These are phyloP conservation scores for Muscicapa striata DNA, from an alignment of 2,797 vertebrate genomes.

Conservation along the genomic window DNA sequence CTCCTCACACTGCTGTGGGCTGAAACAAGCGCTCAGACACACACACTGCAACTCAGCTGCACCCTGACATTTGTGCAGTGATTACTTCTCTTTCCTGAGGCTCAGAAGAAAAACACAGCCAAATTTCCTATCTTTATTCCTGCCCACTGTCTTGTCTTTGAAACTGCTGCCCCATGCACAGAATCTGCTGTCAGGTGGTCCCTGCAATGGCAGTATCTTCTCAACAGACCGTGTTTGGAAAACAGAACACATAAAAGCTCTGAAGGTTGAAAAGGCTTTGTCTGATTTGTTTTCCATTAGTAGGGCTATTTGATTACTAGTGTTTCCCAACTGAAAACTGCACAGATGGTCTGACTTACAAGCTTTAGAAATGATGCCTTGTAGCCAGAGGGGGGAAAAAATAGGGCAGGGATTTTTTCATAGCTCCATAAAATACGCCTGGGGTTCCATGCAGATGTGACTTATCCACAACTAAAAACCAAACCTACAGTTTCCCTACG, in stretches of 20 bases:
- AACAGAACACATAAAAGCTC: conserved; percentile 39
- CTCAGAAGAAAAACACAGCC: not conserved
- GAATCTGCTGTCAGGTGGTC: not conserved
- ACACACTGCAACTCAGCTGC: not conserved
- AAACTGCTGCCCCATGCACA: not conserved
- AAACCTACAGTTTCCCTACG: not conserved
- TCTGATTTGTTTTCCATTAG: conserved; percentile 50
- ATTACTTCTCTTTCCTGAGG: not conserved
- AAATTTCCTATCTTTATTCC: conserved; percentile 14
- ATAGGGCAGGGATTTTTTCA: conserved; percentile 28
- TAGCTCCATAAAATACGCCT: not conserved
- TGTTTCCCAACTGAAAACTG: conserved; percentile 48
- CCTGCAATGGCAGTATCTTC: not conserved
- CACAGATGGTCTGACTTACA: conserved; percentile 59
- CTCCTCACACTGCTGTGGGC: not conserved
- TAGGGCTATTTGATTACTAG: conserved; percentile 25
- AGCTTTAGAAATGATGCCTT: conserved; percentile 27
- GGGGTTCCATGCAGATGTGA: not conserved
- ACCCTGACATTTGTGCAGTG: not conserved
- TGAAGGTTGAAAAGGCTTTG: conserved; percentile 51
- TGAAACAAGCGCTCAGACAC: not conserved
- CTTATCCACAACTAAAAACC: not conserved
- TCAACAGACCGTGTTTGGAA: not conserved
- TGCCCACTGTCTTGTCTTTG: not conserved
- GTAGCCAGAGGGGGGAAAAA: not conserved